These are phyloP conservation scores for Molorchus minor DNA, from an alignment of 2,888 invertebrate genomes.

Conservation along the genomic window DNA sequence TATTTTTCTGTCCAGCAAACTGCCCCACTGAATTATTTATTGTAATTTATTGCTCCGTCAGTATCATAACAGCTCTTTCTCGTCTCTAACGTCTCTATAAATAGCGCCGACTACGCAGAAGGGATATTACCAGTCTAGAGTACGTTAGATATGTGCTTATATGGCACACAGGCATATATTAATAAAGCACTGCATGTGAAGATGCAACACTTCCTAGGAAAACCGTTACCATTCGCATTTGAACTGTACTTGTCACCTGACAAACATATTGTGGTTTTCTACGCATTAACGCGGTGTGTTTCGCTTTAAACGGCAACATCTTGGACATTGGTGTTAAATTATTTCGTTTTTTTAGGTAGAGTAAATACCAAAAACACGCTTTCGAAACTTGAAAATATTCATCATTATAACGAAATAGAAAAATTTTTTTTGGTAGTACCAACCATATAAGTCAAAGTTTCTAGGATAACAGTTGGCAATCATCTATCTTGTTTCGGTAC, in stretches of 20 bases:
- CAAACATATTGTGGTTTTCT: too few relatives aligned
- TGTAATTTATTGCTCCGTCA: not conserved
- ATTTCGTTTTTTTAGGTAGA: too few relatives aligned
- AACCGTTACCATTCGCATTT: conserved; percentile 30
- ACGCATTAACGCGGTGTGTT: too few relatives aligned
- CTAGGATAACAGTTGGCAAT: too few relatives aligned
- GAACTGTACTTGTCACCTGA: conserved; percentile 18
- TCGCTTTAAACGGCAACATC: too few relatives aligned
- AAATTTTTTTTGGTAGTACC: too few relatives aligned
- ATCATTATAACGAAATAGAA: too few relatives aligned
- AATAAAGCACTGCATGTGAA: conserved; percentile 31
- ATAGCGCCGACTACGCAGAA: conserved; percentile 1
- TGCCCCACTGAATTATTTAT: not conserved
- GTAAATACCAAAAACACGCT: too few relatives aligned
- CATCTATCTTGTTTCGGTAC: too few relatives aligned
- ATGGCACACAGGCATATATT: conserved; percentile 24
- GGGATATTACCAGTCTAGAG: not conserved
- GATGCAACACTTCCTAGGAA: conserved; percentile 26
- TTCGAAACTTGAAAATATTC: too few relatives aligned
- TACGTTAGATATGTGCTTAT: conserved; percentile 1
- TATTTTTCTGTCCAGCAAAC: not conserved
- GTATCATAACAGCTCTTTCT: not conserved
- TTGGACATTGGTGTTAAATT: too few relatives aligned
- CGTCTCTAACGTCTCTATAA: not conserved
- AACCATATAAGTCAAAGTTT: too few relatives aligned